These are phyloP conservation scores for Scortum barcoo DNA, from an alignment of 2,113 vertebrate genomes.

Conservation along the genomic window DNA sequence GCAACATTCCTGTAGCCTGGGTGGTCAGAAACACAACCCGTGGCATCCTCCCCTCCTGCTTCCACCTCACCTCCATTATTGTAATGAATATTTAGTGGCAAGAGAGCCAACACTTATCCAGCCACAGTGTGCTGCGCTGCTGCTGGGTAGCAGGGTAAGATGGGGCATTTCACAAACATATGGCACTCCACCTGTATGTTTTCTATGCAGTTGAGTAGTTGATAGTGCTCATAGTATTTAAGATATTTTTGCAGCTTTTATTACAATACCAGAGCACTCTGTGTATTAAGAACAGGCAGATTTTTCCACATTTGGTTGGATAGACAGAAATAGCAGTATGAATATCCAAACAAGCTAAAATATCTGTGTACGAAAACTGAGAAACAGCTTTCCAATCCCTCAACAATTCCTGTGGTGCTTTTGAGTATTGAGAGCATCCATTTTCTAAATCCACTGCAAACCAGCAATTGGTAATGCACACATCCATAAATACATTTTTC, in stretches of 20 bases:
- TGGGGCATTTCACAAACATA: neutral
- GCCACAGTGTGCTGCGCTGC: slow-evolving; percentile 1
- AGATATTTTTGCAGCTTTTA: slow-evolving; percentile 2
- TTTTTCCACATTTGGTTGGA: neutral
- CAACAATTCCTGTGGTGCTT: neutral
- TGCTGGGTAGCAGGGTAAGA: neutral
- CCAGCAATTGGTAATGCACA: neutral
- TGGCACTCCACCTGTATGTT: slow-evolving; percentile 1
- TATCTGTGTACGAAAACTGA: neutral
- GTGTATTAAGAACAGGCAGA: neutral
- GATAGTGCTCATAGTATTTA: neutral
- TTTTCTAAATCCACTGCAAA: neutral
- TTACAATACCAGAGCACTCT: neutral
- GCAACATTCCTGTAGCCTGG: slow-evolving; percentile 16
- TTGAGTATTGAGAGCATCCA: neutral
- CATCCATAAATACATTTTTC: neutral
- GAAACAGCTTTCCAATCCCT: neutral
- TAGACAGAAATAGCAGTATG: neutral
- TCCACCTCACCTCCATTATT: slow-evolving; percentile 50
- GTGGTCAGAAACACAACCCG: slow-evolving; percentile 19
- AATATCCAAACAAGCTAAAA: neutral
- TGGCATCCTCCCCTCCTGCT: slow-evolving; percentile 13
- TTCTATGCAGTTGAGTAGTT: neutral
- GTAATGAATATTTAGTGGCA: slow-evolving; percentile 66
- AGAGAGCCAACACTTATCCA: slow-evolving; percentile 5